Base-by-base conservation (phyloP, 2,113 vertebrate species). In the Vulpes lagopus region DNA sequence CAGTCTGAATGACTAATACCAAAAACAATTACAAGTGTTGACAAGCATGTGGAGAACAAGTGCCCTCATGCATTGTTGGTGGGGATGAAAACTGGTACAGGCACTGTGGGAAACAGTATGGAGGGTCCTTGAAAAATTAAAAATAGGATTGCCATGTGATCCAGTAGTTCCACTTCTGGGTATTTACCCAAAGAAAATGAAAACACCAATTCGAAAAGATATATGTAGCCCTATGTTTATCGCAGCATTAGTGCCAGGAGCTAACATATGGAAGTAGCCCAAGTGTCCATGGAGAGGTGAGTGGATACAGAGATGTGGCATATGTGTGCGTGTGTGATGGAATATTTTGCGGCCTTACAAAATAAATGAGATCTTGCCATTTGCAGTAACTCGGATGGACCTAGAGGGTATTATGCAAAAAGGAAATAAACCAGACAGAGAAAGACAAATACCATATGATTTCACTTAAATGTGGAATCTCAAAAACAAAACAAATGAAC, bases 61-160 rank as follows among this genome's bases (percentile, higher is more conserved):
- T 43, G 1, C 43, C 3, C 0, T 23, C 0, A 0, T 9, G 14
- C 43, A 8, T 14, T 2, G 23, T 51, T 16, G 73, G 43, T 30
- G 25, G 14, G 73, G 27, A 76, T 51, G 25, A 43, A 51, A 49
- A 30, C 0, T 27, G 73, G 73, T 14, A 3, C 3, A 4, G 14
- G 12, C 14, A 27, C 7, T 49, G 38, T 1, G 14, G 25, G 14
- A 51, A 49, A 12, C 11, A 3, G 23, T 27, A 49, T 15, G 38
- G 73, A 76, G 3, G 25, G 49, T 16, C 15, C 14, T 16, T 76
- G 73, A 76, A 76, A 76, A 27, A 16, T 76, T 51, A 51, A 51
- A 49, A 76, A 16, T 27, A 49, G 14, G 16, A 51, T 5, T 51
- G 3, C 14, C 43, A 27, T 49, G 25, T 51, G 43, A 27, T 23